Base-by-base conservation (phyloP, 1,140 invertebrate genomes). In the Drosophila ogumai region DNA sequence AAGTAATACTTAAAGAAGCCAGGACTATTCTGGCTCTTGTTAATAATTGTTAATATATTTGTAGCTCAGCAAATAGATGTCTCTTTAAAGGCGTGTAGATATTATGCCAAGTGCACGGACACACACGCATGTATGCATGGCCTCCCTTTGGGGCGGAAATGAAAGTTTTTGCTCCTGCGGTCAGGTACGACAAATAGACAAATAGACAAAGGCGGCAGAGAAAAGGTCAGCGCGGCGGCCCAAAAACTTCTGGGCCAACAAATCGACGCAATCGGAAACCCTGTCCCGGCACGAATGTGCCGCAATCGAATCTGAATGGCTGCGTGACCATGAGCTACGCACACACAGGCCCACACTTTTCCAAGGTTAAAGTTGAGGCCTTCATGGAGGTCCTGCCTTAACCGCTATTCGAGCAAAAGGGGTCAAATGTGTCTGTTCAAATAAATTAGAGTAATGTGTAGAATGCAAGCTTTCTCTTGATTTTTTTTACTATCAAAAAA, bases 121-220 rank as follows among this genome's bases (percentile, higher is more conserved):
- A 50, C 9, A 32, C 38, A 32, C 32, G 38, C 19, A 25, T 41
- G 17, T 31, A 40, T 61, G 47, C 47, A 54, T 55, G 19, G 12
- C 2, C 43, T 69, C 47, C 40, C 25, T 31, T 36, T 6, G 34
- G 68, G 40, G 41, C 52, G 72, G 72, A 75, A 57, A 66, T 58
- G 72, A 75, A 66, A 75, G 72, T 75, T 75, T 75, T 65, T 38
- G 69, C 52, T 36, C 7, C 36, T 59, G 69, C 69, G 69, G 69
- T 73, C 69, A 73, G 69, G 69, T 75, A 19, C 71, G 66, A 69
- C 66, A 69, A 67, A 69, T 69, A 64, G 65, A 68, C 65, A 68
- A 64, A 68, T 68, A 65, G 66, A 69, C 66, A 69, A 66, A 69
- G 64, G 43, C 22, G 66, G 63, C 32, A 41, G 41, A 6, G 58